These are phyloP conservation scores for Meriones unguiculatus DNA, from an alignment of 2,113 vertebrate genomes.

Conservation along the genomic window DNA sequence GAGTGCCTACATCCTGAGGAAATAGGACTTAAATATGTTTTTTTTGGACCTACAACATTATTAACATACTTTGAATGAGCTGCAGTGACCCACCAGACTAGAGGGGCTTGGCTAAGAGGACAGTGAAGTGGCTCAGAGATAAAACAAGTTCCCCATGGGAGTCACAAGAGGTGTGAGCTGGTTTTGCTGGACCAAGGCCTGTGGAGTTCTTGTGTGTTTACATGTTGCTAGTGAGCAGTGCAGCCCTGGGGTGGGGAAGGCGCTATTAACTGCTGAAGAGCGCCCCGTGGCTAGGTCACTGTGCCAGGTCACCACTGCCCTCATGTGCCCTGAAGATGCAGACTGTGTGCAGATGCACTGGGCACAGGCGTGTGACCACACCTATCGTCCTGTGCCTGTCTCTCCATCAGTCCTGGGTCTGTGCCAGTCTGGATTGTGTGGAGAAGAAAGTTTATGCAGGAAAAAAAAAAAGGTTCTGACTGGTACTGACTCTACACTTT, in stretches of 20 bases:
- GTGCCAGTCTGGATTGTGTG: constrained; percentile 12
- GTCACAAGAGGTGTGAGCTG: not conserved
- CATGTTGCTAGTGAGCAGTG: not conserved
- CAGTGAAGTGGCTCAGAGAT: not conserved
- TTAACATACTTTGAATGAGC: not conserved
- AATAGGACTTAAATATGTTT: not conserved
- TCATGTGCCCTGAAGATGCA: not conserved
- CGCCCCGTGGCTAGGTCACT: not conserved
- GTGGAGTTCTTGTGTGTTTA: not conserved
- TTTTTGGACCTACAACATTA: not conserved
- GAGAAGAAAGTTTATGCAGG: constrained; percentile 37
- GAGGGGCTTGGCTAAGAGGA: constrained; percentile 28
- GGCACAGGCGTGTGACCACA: not conserved
- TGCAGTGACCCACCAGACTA: not conserved
- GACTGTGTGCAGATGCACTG: not conserved
- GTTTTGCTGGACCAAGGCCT: not conserved
- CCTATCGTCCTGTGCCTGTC: accelerated
- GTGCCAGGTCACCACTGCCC: not conserved
- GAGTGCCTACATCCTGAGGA: not conserved
- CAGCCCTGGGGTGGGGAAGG: not conserved
- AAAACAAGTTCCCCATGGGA: constrained; percentile 32
- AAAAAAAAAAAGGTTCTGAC: not conserved
- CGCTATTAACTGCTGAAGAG: accelerated
- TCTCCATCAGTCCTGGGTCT: not conserved
- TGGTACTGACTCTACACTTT: not conserved